Evolutionary conservation across 2,888 invertebrate species (phyloP).

Genomic region (Oeneis ivallda): DNA sequence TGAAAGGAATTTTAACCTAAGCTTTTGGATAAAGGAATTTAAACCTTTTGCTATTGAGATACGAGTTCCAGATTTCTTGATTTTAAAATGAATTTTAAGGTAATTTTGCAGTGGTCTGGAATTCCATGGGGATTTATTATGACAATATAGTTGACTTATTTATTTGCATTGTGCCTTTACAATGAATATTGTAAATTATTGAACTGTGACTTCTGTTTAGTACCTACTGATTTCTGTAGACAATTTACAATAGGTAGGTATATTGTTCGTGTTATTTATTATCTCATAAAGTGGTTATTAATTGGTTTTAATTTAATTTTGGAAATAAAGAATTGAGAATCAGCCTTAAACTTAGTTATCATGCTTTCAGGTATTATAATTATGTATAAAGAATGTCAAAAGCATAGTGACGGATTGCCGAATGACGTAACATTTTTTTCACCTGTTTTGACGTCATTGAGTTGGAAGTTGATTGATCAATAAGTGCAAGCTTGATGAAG

Average conservation of each 20-base stretch:
- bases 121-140: conserved; percentile 42
- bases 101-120: conserved; percentile 38
- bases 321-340: neutral
- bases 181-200: conserved; percentile 37
- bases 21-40: conserved; percentile 37
- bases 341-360: no score
- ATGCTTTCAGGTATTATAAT: no score
- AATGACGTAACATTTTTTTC: no score
- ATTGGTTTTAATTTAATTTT: no score
- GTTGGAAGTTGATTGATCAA: no score
- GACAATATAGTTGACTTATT: conserved; percentile 35
- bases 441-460: no score
- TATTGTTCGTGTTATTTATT: conserved; percentile 26
- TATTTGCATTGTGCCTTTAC: conserved; percentile 31
- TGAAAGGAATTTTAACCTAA: conserved; percentile 13
- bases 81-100: conserved; percentile 27
- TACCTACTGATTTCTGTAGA: conserved; percentile 29
- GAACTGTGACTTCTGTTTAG: conserved; percentile 33
- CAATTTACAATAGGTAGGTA: conserved; percentile 1
- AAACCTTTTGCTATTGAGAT: conserved; percentile 34
- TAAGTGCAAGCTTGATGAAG: no score
- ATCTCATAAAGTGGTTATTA: conserved; percentile 26
- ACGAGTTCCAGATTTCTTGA: conserved; percentile 31
- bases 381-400: no score
- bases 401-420: no score